phyloP scores from a whole-genome alignment of 2,888 invertebrate species.

The Pristionchus entomophagus region DNA sequence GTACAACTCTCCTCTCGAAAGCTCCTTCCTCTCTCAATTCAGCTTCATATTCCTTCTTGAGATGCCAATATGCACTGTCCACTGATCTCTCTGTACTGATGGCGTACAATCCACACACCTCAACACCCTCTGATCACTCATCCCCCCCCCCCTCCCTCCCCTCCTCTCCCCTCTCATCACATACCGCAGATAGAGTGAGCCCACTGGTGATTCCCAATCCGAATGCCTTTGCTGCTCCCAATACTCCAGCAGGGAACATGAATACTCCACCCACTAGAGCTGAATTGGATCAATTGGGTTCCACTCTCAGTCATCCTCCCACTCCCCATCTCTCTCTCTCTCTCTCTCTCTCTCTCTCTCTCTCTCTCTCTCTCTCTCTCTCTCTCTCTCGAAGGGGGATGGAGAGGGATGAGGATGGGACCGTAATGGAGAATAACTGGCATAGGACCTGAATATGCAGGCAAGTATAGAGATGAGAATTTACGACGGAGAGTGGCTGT shows the following conservation, averaged over 20 bases:
- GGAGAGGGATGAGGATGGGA: constrained; percentile 4
- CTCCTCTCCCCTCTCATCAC: background rate
- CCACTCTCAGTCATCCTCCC: background rate
- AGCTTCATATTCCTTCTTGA: constrained; percentile 52
- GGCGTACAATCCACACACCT: constrained; percentile 56
- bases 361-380: background rate
- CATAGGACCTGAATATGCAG: constrained; percentile 68
- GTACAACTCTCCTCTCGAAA: constrained; percentile 1
- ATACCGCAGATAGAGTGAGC: constrained; percentile 60
- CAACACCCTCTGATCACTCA: background rate
- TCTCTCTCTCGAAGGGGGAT: background rate
- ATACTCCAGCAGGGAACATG: constrained; percentile 64
- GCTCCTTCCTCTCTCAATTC: constrained; percentile 2
- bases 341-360: background rate
- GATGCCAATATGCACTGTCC: constrained; percentile 60
- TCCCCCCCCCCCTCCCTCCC: background rate
- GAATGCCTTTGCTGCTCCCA: constrained; percentile 64
- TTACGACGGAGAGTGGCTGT: constrained; percentile 60
- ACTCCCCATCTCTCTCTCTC: background rate
- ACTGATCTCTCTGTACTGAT: constrained; percentile 61
- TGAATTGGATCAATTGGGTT: constrained; percentile 49
- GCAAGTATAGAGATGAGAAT: constrained; percentile 66
- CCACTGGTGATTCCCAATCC: constrained; percentile 62
- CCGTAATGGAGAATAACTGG: constrained; percentile 54
- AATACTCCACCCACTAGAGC: constrained; percentile 66